Evolutionary conservation across 2,797 vertebrate genomes (phyloP).

Genomic region (Chanos chanos): DNA sequence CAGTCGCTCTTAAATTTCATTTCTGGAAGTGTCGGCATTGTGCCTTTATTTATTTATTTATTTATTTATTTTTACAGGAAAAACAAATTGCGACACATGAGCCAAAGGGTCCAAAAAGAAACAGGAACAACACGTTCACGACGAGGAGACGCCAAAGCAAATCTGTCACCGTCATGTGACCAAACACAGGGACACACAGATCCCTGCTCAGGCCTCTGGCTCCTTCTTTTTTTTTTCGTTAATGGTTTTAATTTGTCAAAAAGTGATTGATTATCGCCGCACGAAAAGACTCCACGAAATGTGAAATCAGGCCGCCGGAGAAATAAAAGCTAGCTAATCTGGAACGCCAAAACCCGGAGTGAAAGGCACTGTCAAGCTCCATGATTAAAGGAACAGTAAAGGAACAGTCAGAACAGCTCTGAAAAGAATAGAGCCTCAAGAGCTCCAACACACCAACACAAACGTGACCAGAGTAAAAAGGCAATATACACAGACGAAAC

Average conservation of each 20-base stretch:
- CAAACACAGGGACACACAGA: slow-evolving; percentile 14
- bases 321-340: slow-evolving; percentile 54
- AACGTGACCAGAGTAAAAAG: too few relatives aligned
- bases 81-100: slow-evolving; percentile 3
- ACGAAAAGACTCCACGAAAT: slow-evolving; percentile 44
- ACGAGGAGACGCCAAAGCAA: slow-evolving; percentile 9
- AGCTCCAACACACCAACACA: too few relatives aligned
- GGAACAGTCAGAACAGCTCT: slow-evolving; percentile 17
- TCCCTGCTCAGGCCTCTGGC: slow-evolving; percentile 18
- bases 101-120: not conserved
- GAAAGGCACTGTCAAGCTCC: slow-evolving; percentile 34
- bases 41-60: slow-evolving; percentile 4
- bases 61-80: too few relatives aligned
- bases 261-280: slow-evolving; percentile 23
- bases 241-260: slow-evolving; percentile 23
- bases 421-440: slow-evolving; percentile 36
- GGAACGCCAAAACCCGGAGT: slow-evolving; percentile 39
- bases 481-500: too few relatives aligned
- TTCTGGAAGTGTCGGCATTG: slow-evolving; percentile 9
- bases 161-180: slow-evolving; percentile 5
- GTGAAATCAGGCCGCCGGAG: slow-evolving; percentile 44
- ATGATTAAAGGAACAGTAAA: slow-evolving; percentile 32
- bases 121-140: not conserved
- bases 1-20: slow-evolving; percentile 11
- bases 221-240: slow-evolving; percentile 27